Percentiles rank a stretch among this genome's conserved stretches.
phyloP scores from a whole-genome alignment of 2,888 invertebrate genomes.

The Euplexia lucipara region DNA sequence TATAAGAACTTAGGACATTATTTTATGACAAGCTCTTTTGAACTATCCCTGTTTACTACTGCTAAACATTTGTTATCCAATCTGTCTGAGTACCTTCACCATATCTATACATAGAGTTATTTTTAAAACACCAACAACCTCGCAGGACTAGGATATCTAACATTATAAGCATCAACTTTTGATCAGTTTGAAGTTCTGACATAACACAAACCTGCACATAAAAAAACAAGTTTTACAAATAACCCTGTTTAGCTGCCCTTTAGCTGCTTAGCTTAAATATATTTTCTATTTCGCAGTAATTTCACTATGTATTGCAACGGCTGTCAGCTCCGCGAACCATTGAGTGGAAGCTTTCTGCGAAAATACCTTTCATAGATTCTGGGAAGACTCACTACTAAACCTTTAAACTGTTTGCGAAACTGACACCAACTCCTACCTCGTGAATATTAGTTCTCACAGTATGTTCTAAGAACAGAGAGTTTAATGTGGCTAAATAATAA shows the following conservation, averaged over 20 bases:
- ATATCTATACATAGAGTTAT: too few relatives aligned
- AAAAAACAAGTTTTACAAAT: not conserved
- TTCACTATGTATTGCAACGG: not conserved
- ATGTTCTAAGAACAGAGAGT: constrained; percentile 1
- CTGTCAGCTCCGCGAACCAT: not conserved
- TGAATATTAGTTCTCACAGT: constrained; percentile 1
- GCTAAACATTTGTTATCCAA: too few relatives aligned
- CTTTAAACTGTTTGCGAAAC: constrained; percentile 7
- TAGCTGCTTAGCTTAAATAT: not conserved
- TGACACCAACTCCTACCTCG: not conserved
- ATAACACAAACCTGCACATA: too few relatives aligned
- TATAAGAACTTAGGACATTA: too few relatives aligned
- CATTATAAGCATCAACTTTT: too few relatives aligned
- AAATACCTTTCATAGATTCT: not conserved
- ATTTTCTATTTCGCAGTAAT: not conserved
- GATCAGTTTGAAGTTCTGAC: too few relatives aligned
- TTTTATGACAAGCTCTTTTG: too few relatives aligned
- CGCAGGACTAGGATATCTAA: too few relatives aligned
- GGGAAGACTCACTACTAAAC: not conserved
- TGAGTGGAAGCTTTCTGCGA: not conserved
- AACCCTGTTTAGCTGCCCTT: too few relatives aligned
- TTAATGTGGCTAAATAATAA: not conserved
- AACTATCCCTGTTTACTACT: too few relatives aligned
- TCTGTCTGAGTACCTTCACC: too few relatives aligned
- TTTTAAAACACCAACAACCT: too few relatives aligned